Percentiles rank a stretch among this genome's conserved stretches.
Conservation (phyloP, 2,797 vertebrate species). For the Falco peregrinus region DNA sequence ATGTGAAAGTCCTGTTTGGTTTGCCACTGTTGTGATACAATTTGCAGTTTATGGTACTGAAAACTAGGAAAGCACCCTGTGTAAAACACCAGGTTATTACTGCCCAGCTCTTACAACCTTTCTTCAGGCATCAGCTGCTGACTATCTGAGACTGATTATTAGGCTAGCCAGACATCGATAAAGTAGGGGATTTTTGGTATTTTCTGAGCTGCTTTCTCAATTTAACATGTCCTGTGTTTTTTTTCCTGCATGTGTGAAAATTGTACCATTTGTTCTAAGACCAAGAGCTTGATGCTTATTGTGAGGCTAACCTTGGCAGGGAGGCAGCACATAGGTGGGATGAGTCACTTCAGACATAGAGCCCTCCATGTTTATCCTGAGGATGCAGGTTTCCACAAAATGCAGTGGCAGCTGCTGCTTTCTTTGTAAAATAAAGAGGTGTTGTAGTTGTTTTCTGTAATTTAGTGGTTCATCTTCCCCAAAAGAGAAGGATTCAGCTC, state of each 20-base stretch:
- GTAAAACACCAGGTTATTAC: neutral
- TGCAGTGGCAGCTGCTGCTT: neutral
- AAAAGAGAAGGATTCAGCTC: neutral
- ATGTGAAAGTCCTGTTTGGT: neutral
- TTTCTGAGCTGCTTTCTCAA: neutral
- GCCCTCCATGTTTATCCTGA: neutral
- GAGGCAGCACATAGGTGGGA: neutral
- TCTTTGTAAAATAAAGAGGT: neutral
- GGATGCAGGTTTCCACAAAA: neutral
- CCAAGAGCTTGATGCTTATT: neutral
- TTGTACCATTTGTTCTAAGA: rapidly evolving
- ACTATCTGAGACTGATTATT: neutral
- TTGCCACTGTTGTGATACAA: neutral
- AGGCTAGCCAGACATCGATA: too few relatives aligned
- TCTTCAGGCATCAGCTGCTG: neutral
- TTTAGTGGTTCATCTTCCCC: neutral
- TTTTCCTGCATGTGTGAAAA: neutral
- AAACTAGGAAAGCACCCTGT: neutral
- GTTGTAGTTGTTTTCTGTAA: neutral
- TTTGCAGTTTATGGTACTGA: neutral
- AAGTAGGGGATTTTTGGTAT: neutral
- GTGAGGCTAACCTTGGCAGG: neutral
- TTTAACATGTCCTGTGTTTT: neutral
- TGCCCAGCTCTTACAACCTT: neutral
- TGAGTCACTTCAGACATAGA: neutral